Conservation (phyloP, 2,113 vertebrate species). For the Pycnonotus jocosus region DNA sequence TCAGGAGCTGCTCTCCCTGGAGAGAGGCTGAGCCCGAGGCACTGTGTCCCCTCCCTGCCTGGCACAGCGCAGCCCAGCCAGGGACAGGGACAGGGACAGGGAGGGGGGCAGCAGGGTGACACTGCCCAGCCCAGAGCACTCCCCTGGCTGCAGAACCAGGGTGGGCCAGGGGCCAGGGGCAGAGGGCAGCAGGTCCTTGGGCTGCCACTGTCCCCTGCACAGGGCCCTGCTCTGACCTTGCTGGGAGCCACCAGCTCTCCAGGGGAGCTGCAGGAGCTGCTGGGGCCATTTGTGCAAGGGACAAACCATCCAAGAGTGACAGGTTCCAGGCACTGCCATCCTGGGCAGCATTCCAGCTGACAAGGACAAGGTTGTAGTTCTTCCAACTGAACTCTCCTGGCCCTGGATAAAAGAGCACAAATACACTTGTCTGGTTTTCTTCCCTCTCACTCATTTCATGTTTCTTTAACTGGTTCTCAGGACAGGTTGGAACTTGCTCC, state of each 20-base stretch:
- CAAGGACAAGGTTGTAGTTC: neutral
- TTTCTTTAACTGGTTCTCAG: neutral
- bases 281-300: fast-evolving
- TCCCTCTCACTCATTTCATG: neutral
- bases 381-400: neutral
- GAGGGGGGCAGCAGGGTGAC: no score
- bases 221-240: neutral
- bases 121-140: fast-evolving
- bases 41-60: neutral
- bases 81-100: no score
- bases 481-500: neutral
- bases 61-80: neutral
- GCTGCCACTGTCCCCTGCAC: neutral
- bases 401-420: neutral
- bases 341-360: neutral
- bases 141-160: neutral
- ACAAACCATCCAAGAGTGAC: neutral
- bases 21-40: neutral
- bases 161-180: fast-evolving
- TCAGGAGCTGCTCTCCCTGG: neutral
- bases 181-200: neutral
- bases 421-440: fast-evolving
- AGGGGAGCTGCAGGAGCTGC: neutral
- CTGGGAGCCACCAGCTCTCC: neutral
- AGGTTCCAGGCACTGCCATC: neutral